Evolutionary conservation across 2,113 vertebrate species (phyloP), one percentile per base, ranked within the genome.

Genomic region (Silurus glanis): DNA sequence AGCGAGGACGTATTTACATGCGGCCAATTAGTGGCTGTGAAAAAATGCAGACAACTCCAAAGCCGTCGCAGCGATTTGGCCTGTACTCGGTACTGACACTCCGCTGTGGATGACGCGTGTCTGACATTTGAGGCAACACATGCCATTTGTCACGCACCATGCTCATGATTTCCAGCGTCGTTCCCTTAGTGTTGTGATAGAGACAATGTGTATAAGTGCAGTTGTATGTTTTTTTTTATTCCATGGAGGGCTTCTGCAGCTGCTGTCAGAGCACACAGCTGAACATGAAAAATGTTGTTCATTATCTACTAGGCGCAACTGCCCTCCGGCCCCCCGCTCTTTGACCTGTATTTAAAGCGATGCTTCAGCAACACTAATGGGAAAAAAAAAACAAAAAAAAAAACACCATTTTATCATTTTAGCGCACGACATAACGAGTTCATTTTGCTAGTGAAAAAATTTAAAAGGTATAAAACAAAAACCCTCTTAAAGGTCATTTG

Each of bases 241-340:
- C 61, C 28, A 64, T 7, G 14, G 74, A 74, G 75, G 58, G 81
- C 59, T 84, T 86, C n/a, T 6, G 9, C 13, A 10, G 62, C 74
- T 80, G 62, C 80, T 85, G 78, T 80, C 82, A 87, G 56, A 78
- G 79, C 66, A 37, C 74, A 78, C 76, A 84, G 88, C 72, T n/a
- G 62, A 87, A 81, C 71, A 79, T 87, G 83, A 87, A 83, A 87
- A 87, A 89, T 87, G 72, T 59, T 66, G 47, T 87, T 89, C 64
- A 85, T 85, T 87, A 85, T 85, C 72, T 83, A 12, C 71, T 19
- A 64, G 37, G 47, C 55, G 72, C 79, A 75, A 62, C 45, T 82
- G 83, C 78, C 80, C 72, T 74, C 76, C n/a, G 61, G 58, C 78
- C 53, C 14, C 56, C 64, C 82, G 83, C 47, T 85, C 86, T 85